A percentile compares a stretch with the other conserved stretches of the same genome.
Evolutionary conservation across 2,113 vertebrate genomes (phyloP).

Genomic region (Trogon melanurus): DNA sequence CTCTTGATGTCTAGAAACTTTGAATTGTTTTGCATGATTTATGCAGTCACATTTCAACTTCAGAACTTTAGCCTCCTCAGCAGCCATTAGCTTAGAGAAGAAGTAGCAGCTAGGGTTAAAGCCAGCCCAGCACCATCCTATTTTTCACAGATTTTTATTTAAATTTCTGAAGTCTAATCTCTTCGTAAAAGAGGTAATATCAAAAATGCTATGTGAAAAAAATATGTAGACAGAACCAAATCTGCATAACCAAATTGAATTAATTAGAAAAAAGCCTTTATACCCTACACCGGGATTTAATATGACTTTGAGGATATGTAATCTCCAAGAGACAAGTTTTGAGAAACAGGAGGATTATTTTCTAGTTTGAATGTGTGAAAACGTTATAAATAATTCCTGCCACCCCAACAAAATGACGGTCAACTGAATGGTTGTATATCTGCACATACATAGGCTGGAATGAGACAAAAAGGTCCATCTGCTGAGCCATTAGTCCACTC

Average conservation of each 20-base stretch:
- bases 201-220: constrained; percentile 32
- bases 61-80: constrained; percentile 22
- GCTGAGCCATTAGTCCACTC: constrained; percentile 2
- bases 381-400: constrained; percentile 61
- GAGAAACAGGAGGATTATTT: constrained; percentile 68
- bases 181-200: constrained; percentile 11
- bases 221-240: constrained; percentile 53
- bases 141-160: constrained; percentile 24
- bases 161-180: constrained; percentile 26
- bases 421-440: constrained; percentile 25
- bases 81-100: constrained; percentile 16
- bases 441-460: constrained; percentile 35
- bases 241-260: constrained; percentile 75
- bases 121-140: neutral
- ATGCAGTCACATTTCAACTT: constrained; percentile 43
- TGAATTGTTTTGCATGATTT: constrained; percentile 60
- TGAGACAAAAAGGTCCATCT: constrained; percentile 21
- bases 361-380: constrained; percentile 59
- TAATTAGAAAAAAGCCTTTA: constrained; percentile 70
- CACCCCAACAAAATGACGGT: constrained; percentile 40
- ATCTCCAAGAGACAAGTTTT: constrained; percentile 69
- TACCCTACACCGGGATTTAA: constrained; percentile 54
- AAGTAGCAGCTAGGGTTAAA: constrained; percentile 22
- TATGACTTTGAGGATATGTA: constrained; percentile 64
- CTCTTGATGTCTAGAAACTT: constrained; percentile 56